Evolutionary conservation across 2,888 invertebrate genomes (phyloP).

Genomic region (Lasioglossum oenotherae): DNA sequence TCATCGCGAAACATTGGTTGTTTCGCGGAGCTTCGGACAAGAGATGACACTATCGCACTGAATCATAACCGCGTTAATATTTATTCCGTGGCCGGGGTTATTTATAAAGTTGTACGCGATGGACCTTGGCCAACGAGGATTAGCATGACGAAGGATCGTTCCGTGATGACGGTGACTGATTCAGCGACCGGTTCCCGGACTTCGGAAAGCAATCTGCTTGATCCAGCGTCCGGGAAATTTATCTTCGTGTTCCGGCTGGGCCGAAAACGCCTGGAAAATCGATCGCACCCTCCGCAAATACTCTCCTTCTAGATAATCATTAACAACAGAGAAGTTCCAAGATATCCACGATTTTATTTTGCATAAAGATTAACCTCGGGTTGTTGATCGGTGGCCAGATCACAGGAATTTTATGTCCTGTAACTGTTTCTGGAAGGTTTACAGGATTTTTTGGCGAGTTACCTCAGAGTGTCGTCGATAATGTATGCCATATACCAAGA

Average conservation of each 20-base stretch:
- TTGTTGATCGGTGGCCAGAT: background rate
- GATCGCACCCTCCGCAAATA: background rate
- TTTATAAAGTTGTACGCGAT: slow-evolving; percentile 39
- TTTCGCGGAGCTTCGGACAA: background rate
- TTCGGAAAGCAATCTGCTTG: background rate
- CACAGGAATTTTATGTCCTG: background rate
- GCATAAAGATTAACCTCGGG: background rate
- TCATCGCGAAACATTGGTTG: slow-evolving; percentile 8
- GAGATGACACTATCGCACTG: slow-evolving; percentile 33
- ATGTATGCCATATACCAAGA: slow-evolving; percentile 14
- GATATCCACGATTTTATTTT: background rate
- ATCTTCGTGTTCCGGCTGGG: background rate
- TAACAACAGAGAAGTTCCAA: no score
- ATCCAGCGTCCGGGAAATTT: background rate
- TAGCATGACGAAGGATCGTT: slow-evolving; percentile 30
- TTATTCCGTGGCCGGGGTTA: slow-evolving; percentile 26
- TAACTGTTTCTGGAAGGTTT: background rate
- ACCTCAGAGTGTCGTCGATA: background rate
- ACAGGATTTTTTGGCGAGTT: background rate
- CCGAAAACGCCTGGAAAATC: background rate
- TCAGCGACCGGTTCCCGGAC: background rate
- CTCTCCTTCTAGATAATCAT: no score
- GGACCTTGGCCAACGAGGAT: slow-evolving; percentile 49
- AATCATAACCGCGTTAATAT: slow-evolving; percentile 45
- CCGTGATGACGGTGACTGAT: background rate